Evolutionary conservation across 2,888 invertebrate genomes (phyloP).

Genomic region (Marasmarcha lunaedactyla): DNA sequence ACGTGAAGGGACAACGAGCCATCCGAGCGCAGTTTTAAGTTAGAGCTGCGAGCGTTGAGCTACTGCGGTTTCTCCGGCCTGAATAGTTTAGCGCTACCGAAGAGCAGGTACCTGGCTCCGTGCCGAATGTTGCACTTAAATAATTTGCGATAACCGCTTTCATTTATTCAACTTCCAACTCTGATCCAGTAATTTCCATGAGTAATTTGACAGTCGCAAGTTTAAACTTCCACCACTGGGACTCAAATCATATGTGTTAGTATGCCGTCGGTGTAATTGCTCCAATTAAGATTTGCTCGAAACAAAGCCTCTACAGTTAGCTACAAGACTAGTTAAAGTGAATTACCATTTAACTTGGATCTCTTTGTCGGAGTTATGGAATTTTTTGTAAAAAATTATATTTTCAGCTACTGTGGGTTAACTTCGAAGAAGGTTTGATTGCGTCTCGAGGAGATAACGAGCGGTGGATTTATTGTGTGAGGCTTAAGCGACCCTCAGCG

Average conservation of each 20-base stretch:
- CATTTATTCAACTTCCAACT: constrained; percentile 51
- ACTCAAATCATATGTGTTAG: constrained; percentile 1
- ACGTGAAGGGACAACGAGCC: too few relatives aligned
- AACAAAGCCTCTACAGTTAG: constrained; percentile 1
- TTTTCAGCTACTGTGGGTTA: too few relatives aligned
- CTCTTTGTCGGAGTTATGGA: too few relatives aligned
- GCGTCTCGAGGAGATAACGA: constrained; percentile 27
- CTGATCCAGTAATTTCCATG: constrained; percentile 25
- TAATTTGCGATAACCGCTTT: constrained; percentile 61
- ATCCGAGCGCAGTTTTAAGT: constrained; percentile 15
- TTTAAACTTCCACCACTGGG: constrained; percentile 15
- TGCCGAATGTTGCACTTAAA: constrained; percentile 60
- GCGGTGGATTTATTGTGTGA: constrained; percentile 39
- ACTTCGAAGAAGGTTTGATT: constrained; percentile 32
- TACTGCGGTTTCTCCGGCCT: constrained; percentile 56
- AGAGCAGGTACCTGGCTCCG: constrained; percentile 49
- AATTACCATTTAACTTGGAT: neutral
- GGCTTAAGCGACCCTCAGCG: constrained; percentile 47
- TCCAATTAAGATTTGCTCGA: neutral
- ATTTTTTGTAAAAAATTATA: too few relatives aligned
- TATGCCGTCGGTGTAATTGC: neutral
- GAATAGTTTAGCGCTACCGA: constrained; percentile 57
- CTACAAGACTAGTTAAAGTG: neutral
- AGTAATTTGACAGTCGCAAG: constrained; percentile 35
- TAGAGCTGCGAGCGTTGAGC: constrained; percentile 45